phyloP scores from a whole-genome alignment of 2,797 vertebrate species.

The Clamator glandarius region DNA sequence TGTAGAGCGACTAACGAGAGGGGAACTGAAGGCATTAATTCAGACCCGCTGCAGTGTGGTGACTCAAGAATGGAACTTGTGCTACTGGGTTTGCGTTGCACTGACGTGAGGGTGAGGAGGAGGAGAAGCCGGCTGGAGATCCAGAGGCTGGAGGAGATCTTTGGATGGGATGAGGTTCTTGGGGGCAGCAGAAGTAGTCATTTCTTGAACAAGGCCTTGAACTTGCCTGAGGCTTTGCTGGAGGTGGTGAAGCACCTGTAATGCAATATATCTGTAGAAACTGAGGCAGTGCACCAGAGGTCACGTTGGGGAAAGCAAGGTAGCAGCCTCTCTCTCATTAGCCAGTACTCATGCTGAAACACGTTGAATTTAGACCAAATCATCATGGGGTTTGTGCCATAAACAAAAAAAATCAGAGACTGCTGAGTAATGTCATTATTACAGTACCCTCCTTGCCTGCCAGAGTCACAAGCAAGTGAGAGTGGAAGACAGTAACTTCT shows the following conservation, averaged over 20 bases:
- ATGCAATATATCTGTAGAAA: background rate
- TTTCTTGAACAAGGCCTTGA: background rate
- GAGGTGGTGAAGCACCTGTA: background rate
- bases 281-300: background rate
- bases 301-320: background rate
- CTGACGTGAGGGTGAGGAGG: background rate
- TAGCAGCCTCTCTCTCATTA: conserved; percentile 7
- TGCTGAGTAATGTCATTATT: conserved; percentile 3
- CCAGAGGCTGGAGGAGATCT: background rate
- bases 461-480: background rate
- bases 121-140: background rate
- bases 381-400: background rate
- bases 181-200: background rate
- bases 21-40: background rate
- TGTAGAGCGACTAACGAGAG: background rate
- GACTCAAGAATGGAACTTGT: conserved; percentile 19
- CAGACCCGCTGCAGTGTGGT: background rate
- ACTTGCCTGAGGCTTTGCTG: background rate
- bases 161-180: background rate
- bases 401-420: conserved; percentile 4
- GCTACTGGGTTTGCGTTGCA: background rate
- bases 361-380: conserved; percentile 26
- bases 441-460: background rate
- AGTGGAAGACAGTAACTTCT: conserved; percentile 37
- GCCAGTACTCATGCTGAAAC: background rate